Evolutionary conservation across 2,113 vertebrate genomes (phyloP).

Genomic region (Lucifuga dentata): DNA sequence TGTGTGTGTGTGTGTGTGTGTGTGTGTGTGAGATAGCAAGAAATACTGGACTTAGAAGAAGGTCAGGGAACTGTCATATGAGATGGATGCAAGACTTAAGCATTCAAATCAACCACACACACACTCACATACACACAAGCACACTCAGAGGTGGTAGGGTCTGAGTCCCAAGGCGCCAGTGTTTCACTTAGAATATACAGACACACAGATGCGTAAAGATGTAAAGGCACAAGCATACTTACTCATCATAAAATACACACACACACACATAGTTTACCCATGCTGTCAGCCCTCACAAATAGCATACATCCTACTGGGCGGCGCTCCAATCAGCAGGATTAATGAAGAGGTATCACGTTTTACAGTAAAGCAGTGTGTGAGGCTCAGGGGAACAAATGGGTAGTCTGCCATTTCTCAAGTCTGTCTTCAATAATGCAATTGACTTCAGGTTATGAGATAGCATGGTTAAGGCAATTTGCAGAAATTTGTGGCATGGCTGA

Average conservation of each 20-base stretch:
- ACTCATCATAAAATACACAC: constrained; percentile 28
- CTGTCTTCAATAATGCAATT: constrained; percentile 77
- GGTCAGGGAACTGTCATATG: constrained; percentile 75
- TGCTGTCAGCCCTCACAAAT: constrained; percentile 38
- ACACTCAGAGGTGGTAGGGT: constrained; percentile 55
- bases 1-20: constrained; percentile 35
- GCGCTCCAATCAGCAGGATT: constrained; percentile 77
- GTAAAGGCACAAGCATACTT: constrained; percentile 21
- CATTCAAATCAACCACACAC: constrained; percentile 56
- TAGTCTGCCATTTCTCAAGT: constrained; percentile 68
- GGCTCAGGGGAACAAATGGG: constrained; percentile 62
- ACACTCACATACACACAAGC: constrained; percentile 16
- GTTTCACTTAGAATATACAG: constrained; percentile 49
- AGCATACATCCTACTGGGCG: constrained; percentile 71
- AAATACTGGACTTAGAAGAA: constrained; percentile 74
- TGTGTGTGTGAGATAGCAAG: constrained; percentile 71
- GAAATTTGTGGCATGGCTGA: constrained; percentile 62
- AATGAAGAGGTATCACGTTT: constrained; percentile 80
- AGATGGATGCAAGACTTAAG: constrained; percentile 79
- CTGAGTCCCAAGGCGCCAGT: constrained; percentile 52
- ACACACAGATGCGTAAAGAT: constrained; percentile 18
- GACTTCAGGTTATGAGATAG: constrained; percentile 69
- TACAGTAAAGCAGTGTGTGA: constrained; percentile 68
- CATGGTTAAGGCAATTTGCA: constrained; percentile 65
- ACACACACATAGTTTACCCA: constrained; percentile 40